phyloP scores from a whole-genome alignment of 1,140 invertebrate species.

The Drosophila arizonae region DNA sequence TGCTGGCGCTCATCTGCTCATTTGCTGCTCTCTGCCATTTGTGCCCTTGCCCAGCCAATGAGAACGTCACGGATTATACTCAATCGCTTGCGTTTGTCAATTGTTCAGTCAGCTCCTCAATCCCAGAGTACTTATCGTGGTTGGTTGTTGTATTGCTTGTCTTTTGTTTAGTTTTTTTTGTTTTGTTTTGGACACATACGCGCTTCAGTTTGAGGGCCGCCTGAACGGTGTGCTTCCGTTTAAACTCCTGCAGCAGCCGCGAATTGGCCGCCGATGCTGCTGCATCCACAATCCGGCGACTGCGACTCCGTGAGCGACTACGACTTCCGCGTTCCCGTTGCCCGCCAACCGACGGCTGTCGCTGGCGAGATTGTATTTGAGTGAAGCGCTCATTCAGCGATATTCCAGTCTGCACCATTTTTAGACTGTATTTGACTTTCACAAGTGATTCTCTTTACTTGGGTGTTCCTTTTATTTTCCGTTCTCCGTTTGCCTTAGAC shows the following conservation, averaged over 20 bases:
- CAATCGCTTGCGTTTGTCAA: conserved; percentile 24
- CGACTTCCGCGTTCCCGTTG: conserved; percentile 41
- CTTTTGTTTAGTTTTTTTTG: conserved; percentile 6
- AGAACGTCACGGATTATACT: conserved; percentile 8
- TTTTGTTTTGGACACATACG: conserved; percentile 67
- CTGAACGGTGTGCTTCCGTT: conserved; percentile 74
- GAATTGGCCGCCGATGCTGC: conserved; percentile 63
- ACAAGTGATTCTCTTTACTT: neutral
- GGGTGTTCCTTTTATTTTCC: neutral
- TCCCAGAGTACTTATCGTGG: conserved; percentile 39
- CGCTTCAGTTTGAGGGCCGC: conserved; percentile 81
- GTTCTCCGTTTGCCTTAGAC: neutral
- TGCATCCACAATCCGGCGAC: conserved; percentile 62
- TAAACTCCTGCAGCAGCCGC: conserved; percentile 75
- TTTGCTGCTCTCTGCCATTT: conserved; percentile 28
- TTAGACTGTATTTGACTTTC: neutral
- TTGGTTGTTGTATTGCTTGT: conserved; percentile 28
- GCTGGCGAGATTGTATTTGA: conserved; percentile 54
- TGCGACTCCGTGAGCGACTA: conserved; percentile 64
- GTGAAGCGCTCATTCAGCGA: conserved; percentile 82
- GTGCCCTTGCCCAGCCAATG: conserved; percentile 28
- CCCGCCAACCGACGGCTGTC: conserved; percentile 2
- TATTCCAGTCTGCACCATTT: conserved; percentile 71
- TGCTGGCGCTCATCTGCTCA: conserved; percentile 5
- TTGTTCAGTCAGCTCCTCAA: conserved; percentile 36